Evolutionary conservation across 2,888 invertebrate species (phyloP).

Genomic region (Dryococelus australis): DNA sequence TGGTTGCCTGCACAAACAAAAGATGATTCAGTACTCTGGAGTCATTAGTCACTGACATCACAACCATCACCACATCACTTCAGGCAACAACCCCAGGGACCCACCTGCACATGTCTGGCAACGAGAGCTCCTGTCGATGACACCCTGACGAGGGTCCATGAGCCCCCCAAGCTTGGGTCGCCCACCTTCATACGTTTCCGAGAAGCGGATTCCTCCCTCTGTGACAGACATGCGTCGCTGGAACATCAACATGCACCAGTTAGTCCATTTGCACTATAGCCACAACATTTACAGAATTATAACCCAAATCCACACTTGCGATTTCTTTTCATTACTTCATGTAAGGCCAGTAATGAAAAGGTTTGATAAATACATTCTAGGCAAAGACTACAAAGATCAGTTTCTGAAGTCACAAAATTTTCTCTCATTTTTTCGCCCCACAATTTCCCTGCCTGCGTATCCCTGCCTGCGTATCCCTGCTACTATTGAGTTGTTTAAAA

Average conservation of each 20-base stretch:
- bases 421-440: too few relatives aligned
- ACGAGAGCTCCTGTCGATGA: conserved; percentile 90
- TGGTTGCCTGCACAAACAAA: conserved; percentile 72
- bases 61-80: not conserved
- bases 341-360: too few relatives aligned
- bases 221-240: conserved; percentile 98
- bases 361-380: too few relatives aligned
- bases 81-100: conserved; percentile 18
- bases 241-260: conserved; percentile 53
- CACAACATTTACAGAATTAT: not conserved
- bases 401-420: too few relatives aligned
- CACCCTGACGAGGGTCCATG: conserved; percentile 99
- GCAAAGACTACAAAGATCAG: too few relatives aligned
- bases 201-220: conserved; percentile 94
- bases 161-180: conserved; percentile 97
- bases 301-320: not conserved
- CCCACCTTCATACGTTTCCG: conserved; percentile 98
- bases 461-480: too few relatives aligned
- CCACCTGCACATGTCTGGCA: conserved; percentile 91
- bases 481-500: too few relatives aligned
- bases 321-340: too few relatives aligned
- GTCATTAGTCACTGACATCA: not conserved
- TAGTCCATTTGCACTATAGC: not conserved
- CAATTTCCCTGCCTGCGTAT: too few relatives aligned
- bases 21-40: not conserved